Percentiles rank a stretch among this genome's conserved stretches.
Evolutionary conservation across 2,888 invertebrate genomes (phyloP).

Genomic region (Dyspetes luteomarginatus): DNA sequence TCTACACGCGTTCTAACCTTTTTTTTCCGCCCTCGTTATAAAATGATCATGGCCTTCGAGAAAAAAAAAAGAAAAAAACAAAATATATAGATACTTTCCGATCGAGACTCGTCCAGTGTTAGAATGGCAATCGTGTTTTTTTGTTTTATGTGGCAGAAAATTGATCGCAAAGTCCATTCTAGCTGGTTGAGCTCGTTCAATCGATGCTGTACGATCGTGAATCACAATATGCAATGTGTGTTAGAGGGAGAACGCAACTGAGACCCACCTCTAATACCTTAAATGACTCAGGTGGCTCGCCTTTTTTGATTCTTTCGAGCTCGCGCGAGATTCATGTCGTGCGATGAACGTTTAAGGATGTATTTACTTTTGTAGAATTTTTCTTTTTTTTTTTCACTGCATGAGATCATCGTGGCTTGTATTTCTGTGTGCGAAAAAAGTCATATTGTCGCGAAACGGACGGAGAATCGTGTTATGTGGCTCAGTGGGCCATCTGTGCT

Average conservation of each 20-base stretch:
- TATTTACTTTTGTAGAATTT: constrained; percentile 3
- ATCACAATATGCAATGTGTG: constrained; percentile 22
- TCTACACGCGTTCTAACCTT: constrained; percentile 3
- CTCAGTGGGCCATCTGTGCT: constrained; percentile 68
- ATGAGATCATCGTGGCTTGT: constrained; percentile 59
- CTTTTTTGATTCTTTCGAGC: constrained; percentile 26
- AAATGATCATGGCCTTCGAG: constrained; percentile 6
- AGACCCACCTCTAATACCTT: constrained; percentile 38
- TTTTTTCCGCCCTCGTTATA: constrained; percentile 9
- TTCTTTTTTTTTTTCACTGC: background rate
- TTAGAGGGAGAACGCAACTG: background rate
- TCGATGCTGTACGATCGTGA: constrained; percentile 42
- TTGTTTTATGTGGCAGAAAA: background rate
- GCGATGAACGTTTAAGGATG: constrained; percentile 43
- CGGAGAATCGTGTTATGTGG: constrained; percentile 56
- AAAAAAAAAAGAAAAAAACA: constrained; percentile 4
- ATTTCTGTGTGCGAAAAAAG: constrained; percentile 29
- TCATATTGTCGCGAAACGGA: constrained; percentile 22
- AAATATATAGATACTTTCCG: background rate
- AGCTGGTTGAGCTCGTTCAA: constrained; percentile 3
- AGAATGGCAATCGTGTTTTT: constrained; percentile 4
- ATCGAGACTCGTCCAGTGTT: constrained; percentile 18
- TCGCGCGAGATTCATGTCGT: background rate
- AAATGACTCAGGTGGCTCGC: constrained; percentile 26
- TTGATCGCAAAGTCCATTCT: constrained; percentile 29